These are phyloP conservation scores for Montipora capitata DNA, from an alignment of 92 coral and sea anemone genomes.

Conservation along the genomic window DNA sequence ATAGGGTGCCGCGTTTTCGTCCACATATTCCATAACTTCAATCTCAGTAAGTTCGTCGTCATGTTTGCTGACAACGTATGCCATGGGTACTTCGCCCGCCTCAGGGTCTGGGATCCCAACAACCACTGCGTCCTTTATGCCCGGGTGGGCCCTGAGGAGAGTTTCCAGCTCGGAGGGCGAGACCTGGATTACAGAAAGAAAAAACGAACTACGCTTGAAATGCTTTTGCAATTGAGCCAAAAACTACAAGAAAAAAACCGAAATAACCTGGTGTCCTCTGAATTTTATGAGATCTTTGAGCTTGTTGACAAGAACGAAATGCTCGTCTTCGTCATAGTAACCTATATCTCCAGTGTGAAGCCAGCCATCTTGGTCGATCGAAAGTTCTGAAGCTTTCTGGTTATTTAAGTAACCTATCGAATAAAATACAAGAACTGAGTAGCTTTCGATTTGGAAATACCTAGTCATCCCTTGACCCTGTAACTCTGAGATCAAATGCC, in stretches of 20 bases:
- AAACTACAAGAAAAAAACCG: background rate
- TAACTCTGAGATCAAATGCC: too few relatives aligned
- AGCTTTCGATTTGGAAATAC: background rate
- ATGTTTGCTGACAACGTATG: slow-evolving; percentile 73
- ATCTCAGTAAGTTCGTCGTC: slow-evolving; percentile 73
- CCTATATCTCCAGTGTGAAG: slow-evolving; percentile 94
- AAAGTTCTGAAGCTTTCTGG: slow-evolving; percentile 69
- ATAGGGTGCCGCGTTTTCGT: slow-evolving; percentile 72
- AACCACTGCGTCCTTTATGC: slow-evolving; percentile 89
- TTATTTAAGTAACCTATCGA: slow-evolving; percentile 82
- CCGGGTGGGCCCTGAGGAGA: slow-evolving; percentile 84
- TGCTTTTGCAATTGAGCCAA: too few relatives aligned
- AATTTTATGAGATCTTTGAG: slow-evolving; percentile 86
- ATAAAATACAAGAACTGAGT: too few relatives aligned
- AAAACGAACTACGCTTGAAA: background rate
- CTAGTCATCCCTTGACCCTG: too few relatives aligned
- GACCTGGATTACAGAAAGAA: slow-evolving; percentile 51
- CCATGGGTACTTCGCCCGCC: slow-evolving; percentile 85
- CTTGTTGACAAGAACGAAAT: slow-evolving; percentile 83
- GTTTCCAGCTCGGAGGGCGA: slow-evolving; percentile 87
- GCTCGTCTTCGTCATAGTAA: slow-evolving; percentile 84
- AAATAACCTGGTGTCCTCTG: slow-evolving; percentile 82
- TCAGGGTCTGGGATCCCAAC: slow-evolving; percentile 86
- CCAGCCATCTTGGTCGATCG: slow-evolving; percentile 89
- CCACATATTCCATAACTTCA: slow-evolving; percentile 72